Base-by-base conservation (phyloP, 2,888 invertebrate species). In the Micropterix aruncella region DNA sequence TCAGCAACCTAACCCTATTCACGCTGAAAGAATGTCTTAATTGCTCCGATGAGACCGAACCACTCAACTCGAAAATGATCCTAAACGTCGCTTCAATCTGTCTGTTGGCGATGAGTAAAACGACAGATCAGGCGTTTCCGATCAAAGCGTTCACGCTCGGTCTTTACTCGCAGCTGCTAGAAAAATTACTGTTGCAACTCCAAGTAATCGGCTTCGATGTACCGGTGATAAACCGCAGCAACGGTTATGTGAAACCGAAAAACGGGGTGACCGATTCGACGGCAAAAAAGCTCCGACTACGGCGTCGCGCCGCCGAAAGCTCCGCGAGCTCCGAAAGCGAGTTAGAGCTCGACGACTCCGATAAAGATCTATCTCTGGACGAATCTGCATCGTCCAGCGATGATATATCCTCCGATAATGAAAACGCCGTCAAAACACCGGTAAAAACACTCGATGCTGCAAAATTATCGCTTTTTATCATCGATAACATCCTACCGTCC, bases 81-180 rank as follows among this genome's bases (percentile, higher is more conserved):
- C 88, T 89, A 56, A 91, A 89, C 66, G 80, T 92, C 46, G 76
- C 85, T 7, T 76, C 83, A 43, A 86, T 91, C 55, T 81, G 86
- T 53, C 71, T 93, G 45, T 81, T 90, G 58, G 86, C 87, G 47
- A 76, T 90, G 51, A 74, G 81, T 18, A 86, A 87, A 62, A 66
- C 90, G 45, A 78, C 80, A 58, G 78, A 75, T 56, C 73, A 71
- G 42, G 79, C 84, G 57, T 87, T 89, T 53, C 83, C 87, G 17
- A 77, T 85, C 44, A 81, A 87, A 56, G 91, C 92, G 18, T 90
- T 93, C 57, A 77, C 85, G 42, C 71, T 93, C 41, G 89, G 90
- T 17, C 73, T 92, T 51, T 78, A 87, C 52, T 86, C 86, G 14
- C 84, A 85, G 57, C 60, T 84, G 27, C 65, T 80, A 51, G 81